phyloP scores from a whole-genome alignment of 2,797 vertebrate species.

The Phrynocephalus vlangalii region DNA sequence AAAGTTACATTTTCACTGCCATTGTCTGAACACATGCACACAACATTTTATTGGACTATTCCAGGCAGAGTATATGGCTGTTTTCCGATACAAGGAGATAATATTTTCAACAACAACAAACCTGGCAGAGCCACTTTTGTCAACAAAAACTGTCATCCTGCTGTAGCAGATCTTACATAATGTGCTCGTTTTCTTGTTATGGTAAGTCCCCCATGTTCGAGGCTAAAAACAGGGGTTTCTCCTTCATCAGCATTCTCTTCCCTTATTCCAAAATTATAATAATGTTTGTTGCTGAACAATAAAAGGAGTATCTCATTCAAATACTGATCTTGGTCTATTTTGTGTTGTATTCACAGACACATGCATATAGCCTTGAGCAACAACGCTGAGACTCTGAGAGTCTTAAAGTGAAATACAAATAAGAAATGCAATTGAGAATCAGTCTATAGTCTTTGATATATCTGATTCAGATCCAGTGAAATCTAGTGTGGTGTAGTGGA shows the following conservation, averaged over 20 bases:
- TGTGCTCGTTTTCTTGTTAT: background rate
- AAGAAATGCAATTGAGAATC: background rate
- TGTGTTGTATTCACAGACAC: background rate
- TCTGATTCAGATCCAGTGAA: background rate
- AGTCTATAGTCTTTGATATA: background rate
- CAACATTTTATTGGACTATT: no score
- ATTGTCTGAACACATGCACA: no score
- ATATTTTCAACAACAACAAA: background rate
- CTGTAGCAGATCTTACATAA: background rate
- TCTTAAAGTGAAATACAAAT: background rate
- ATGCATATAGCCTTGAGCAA: background rate
- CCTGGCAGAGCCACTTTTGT: background rate
- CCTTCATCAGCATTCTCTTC: background rate
- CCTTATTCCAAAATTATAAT: background rate
- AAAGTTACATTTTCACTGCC: no score
- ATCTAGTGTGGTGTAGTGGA: background rate
- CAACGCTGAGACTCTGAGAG: background rate
- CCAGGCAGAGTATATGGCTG: no score
- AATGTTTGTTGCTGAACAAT: background rate
- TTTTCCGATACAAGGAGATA: no score
- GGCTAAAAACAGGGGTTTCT: no score
- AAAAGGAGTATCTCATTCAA: background rate
- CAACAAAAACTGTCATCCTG: background rate
- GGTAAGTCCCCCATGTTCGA: background rate
- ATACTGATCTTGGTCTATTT: background rate